phyloP scores from a whole-genome alignment of 1,140 invertebrate genomes.

The Brachionus paranguensis region DNA sequence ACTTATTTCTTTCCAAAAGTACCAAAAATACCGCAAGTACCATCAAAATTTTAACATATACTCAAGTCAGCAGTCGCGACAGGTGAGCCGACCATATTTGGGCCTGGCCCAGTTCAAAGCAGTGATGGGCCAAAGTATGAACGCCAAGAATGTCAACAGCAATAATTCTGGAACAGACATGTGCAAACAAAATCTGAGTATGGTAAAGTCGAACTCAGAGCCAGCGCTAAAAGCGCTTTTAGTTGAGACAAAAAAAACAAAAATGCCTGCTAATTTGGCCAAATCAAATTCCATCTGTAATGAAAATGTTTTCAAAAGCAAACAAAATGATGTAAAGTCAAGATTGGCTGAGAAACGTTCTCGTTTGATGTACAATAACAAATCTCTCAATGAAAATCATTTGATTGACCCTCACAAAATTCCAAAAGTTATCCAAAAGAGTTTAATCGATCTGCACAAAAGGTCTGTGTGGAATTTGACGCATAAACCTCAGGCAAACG shows the following conservation, averaged over 20 bases:
- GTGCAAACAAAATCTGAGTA: background rate
- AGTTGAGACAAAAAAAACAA: background rate
- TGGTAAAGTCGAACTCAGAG: background rate
- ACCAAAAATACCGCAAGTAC: background rate
- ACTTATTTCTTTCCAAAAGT: background rate
- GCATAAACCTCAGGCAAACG: background rate
- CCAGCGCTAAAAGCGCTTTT: background rate
- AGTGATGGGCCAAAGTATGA: background rate
- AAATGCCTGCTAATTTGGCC: background rate
- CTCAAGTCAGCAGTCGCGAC: background rate
- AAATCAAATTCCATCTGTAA: background rate
- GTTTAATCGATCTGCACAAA: slow-evolving; percentile 35
- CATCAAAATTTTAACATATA: background rate
- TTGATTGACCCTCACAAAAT: slow-evolving; percentile 24
- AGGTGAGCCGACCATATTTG: background rate
- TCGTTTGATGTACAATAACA: background rate
- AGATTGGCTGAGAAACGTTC: background rate
- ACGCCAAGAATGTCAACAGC: background rate
- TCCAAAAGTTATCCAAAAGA: slow-evolving; percentile 34
- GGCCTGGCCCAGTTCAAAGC: background rate
- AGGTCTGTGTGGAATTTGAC: slow-evolving; percentile 31
- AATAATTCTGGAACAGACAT: background rate
- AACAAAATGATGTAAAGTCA: background rate
- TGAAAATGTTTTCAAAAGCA: background rate
- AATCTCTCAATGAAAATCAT: slow-evolving; percentile 15